phyloP scores from a whole-genome alignment of 2,797 vertebrate species.

The Tapera naevia region DNA sequence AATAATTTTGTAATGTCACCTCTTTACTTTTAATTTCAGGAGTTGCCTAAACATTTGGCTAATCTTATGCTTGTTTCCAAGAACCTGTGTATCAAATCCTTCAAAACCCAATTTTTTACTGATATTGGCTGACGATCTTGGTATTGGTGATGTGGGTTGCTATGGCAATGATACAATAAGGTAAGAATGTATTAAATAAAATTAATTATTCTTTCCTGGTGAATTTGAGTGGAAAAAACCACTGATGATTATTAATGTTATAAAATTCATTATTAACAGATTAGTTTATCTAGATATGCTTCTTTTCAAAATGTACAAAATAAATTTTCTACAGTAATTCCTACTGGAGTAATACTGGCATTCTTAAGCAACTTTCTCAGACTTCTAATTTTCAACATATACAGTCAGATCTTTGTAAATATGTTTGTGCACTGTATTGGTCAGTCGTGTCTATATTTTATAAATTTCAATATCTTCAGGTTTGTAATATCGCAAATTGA shows the following conservation, averaged over 20 bases:
- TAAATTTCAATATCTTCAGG: neutral
- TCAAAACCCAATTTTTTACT: conserved; percentile 87
- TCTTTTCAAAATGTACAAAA: neutral
- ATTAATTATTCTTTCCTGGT: neutral
- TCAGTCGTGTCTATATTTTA: neutral
- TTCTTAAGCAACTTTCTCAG: neutral
- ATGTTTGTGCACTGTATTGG: neutral
- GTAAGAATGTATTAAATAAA: conserved; percentile 47
- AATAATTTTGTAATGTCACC: neutral
- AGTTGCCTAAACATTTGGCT: neutral
- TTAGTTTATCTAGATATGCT: neutral
- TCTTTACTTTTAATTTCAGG: neutral
- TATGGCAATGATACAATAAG: conserved; percentile 89
- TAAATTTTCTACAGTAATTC: neutral
- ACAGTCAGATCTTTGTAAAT: neutral
- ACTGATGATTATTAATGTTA: neutral
- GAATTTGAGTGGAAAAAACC: neutral
- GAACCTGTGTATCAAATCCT: neutral
- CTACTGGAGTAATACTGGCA: neutral
- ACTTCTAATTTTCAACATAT: neutral
- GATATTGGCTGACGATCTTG: conserved; percentile 90
- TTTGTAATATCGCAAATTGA: neutral
- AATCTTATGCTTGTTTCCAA: neutral
- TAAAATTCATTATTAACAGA: neutral
- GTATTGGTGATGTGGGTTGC: conserved; percentile 88